Conservation (phyloP, 2,888 invertebrate species). For the Maniola hyperantus region DNA sequence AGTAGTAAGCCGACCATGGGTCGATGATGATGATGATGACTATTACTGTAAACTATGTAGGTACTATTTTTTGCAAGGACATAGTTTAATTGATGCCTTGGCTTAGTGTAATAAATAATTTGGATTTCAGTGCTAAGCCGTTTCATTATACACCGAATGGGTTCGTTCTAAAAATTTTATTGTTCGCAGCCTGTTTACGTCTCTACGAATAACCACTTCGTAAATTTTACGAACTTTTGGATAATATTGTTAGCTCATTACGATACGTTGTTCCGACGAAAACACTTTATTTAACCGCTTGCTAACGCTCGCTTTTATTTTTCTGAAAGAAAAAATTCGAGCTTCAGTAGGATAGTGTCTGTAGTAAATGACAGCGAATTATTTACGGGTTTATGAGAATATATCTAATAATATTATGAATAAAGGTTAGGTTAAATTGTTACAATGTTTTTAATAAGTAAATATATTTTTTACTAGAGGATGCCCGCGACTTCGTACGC, state of each 20-base stretch:
- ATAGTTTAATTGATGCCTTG: too few relatives aligned
- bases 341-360: neutral
- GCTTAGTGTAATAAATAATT: too few relatives aligned
- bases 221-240: conserved; percentile 71
- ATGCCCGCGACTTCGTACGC: too few relatives aligned
- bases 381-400: neutral
- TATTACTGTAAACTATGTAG: too few relatives aligned
- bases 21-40: too few relatives aligned
- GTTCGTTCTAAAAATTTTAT: conserved; percentile 52
- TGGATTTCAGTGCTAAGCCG: conserved; percentile 31
- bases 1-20: too few relatives aligned
- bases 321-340: neutral
- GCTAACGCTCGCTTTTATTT: conserved; percentile 30
- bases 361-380: neutral
- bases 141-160: conserved; percentile 50
- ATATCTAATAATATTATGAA: too few relatives aligned
- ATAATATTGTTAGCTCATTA: conserved; percentile 71
- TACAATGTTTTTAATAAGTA: too few relatives aligned
- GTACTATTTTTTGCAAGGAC: too few relatives aligned
- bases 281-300: conserved; percentile 56
- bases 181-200: conserved; percentile 60
- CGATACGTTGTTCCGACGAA: conserved; percentile 57
- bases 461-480: too few relatives aligned
- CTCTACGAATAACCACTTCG: conserved; percentile 68
- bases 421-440: too few relatives aligned